phyloP scores from a whole-genome alignment of 2,113 vertebrate genomes.

The Hippocampus barbouri region DNA sequence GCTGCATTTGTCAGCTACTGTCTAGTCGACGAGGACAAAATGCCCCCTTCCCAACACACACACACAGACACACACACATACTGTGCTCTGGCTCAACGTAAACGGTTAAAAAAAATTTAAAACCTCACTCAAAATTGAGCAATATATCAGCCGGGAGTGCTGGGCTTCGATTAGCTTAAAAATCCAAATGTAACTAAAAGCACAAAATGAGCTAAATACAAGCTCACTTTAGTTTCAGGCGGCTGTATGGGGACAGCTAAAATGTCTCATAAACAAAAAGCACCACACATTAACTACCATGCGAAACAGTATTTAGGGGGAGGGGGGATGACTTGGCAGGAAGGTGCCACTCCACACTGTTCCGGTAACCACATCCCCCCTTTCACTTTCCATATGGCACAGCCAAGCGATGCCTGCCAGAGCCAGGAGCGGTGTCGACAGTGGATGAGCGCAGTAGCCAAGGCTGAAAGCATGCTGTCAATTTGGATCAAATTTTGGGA shows the following conservation, averaged over 20 bases:
- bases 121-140: background rate
- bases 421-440: background rate
- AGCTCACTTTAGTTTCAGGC: background rate
- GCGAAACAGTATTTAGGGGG: background rate
- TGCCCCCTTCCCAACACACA: background rate
- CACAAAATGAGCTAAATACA: background rate
- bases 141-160: background rate
- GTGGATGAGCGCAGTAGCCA: background rate
- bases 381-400: constrained; percentile 1
- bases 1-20: constrained; percentile 44
- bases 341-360: background rate
- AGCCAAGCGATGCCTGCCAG: background rate
- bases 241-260: background rate
- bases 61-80: background rate
- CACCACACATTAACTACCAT: constrained; percentile 1
- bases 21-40: constrained; percentile 1
- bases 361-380: background rate
- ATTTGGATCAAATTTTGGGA: background rate
- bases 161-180: background rate
- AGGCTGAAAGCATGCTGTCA: no score
- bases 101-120: background rate
- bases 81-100: background rate
- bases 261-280: background rate
- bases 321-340: background rate
- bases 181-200: background rate